Percentiles rank a stretch among this genome's conserved stretches.
Conservation (phyloP, 2,888 invertebrate species). For the Chesias legatella region DNA sequence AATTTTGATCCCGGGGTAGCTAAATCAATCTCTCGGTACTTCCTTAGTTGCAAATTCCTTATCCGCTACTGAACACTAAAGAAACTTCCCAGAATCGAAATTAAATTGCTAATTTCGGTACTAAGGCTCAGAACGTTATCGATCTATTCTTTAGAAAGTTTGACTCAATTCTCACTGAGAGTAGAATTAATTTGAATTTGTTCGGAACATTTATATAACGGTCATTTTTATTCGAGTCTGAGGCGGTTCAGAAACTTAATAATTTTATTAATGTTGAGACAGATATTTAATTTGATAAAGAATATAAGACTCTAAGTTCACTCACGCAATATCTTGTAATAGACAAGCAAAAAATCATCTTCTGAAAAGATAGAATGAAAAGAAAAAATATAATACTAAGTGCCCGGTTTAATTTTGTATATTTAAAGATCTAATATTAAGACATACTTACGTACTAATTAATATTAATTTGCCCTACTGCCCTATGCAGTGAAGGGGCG, state of each 20-base stretch:
- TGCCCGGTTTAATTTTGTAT: too few relatives aligned
- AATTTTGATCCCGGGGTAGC: neutral
- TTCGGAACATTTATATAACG: conserved; percentile 31
- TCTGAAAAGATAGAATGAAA: too few relatives aligned
- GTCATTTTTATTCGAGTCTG: conserved; percentile 26
- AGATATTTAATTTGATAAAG: too few relatives aligned
- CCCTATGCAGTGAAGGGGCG: too few relatives aligned
- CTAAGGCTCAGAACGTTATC: conserved; percentile 56
- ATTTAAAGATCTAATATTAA: too few relatives aligned
- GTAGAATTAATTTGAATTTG: conserved; percentile 50
- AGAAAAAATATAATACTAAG: too few relatives aligned
- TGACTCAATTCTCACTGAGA: conserved; percentile 35
- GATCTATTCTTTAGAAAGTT: conserved; percentile 46
- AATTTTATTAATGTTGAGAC: neutral
- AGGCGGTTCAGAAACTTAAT: conserved; percentile 2
- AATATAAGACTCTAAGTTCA: too few relatives aligned
- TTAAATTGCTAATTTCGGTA: conserved; percentile 66
- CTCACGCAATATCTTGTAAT: too few relatives aligned
- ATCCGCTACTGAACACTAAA: conserved; percentile 49
- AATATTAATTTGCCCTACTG: too few relatives aligned
- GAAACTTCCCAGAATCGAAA: conserved; percentile 61
- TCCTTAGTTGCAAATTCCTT: conserved; percentile 56
- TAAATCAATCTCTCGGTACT: conserved; percentile 16
- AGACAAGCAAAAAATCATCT: too few relatives aligned
- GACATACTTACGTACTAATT: too few relatives aligned